Base-by-base conservation (phyloP, 2,113 vertebrate genomes). In the Dunckerocampus dactyliophorus region DNA sequence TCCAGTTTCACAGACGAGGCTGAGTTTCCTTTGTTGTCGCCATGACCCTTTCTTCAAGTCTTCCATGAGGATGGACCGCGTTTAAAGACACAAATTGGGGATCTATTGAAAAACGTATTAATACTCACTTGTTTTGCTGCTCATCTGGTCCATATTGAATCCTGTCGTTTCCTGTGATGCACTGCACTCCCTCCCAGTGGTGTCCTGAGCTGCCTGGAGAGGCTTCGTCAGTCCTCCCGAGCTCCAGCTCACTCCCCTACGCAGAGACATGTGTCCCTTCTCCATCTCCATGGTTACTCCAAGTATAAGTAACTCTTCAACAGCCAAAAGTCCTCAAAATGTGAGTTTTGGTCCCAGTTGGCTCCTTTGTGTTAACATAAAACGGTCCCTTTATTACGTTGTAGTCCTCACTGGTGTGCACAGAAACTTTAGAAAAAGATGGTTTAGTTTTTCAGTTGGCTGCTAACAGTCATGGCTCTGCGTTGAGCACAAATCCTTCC, bases 81-180 rank as follows among this genome's bases (percentile, higher is more conserved):
- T 19, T 68, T 70, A 19, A 69, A 51, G 56, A 17, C 31, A 53
- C n/a, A 37, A 22, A 6, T 46, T 55, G 28, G 48, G 65, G 48
- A 69, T 55, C 16, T 24, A 58, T 62, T 61, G 1, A 42, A 14
- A 43, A 12, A 43, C 11, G 11, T 43, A 12, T 43, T 43, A 83
- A 76, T 51, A 87, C 88, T 90, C 85, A 92, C 91, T 91, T 85
- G 89, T 91, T 89, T 88, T 92, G 63, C 76, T 73, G 47, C 69
- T 81, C 62, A 80, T 77, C 63, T 75, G 77, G 63, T 89, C 85
- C 50, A 53, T 77, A 69, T 83, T 87, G 65, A 82, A 72, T 76
- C 63, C 81, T 19, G 81, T 74, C 50, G 73, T 84, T 63, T 85
- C 85, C 83, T 82, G 86, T 62, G 86, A 76, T 59, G 76, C 72